Evolutionary conservation across 2,797 vertebrate genomes (phyloP).

Genomic region (Parotocinclus haroldoi): DNA sequence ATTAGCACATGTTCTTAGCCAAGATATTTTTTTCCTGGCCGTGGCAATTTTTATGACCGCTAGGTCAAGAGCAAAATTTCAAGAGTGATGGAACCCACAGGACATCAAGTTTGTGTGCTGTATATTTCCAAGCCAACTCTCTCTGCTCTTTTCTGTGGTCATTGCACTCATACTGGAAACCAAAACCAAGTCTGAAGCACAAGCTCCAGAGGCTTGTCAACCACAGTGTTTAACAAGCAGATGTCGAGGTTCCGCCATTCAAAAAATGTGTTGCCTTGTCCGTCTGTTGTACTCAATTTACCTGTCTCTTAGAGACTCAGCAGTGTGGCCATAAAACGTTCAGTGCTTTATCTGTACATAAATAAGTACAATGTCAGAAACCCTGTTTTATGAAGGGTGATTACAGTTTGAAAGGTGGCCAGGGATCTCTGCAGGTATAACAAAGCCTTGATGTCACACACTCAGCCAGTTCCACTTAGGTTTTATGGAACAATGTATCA

Average conservation of each 20-base stretch:
- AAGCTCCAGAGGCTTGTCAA: constrained; percentile 42
- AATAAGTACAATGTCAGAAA: constrained; percentile 36
- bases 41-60: too few relatives aligned
- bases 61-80: too few relatives aligned
- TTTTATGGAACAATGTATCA: constrained; percentile 23
- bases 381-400: constrained; percentile 21
- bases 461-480: constrained; percentile 6
- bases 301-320: constrained; percentile 26
- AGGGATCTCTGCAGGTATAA: constrained; percentile 14
- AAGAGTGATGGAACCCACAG: too few relatives aligned
- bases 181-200: constrained; percentile 26
- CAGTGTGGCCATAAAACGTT: constrained; percentile 29
- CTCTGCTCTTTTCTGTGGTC: too few relatives aligned
- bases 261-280: too few relatives aligned
- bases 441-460: constrained; percentile 17
- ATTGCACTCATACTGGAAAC: too few relatives aligned
- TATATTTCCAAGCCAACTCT: too few relatives aligned
- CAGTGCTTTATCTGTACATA: constrained; percentile 22
- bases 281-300: too few relatives aligned
- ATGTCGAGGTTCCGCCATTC: constrained; percentile 20
- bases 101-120: too few relatives aligned
- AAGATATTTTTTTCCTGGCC: too few relatives aligned
- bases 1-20: too few relatives aligned
- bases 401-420: background rate
- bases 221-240: constrained; percentile 48